Evolutionary conservation across 37 sponge, comb jelly and placozoan species (phyloP), one percentile per base, ranked within the genome.

Genomic region (Crambe crambe): DNA sequence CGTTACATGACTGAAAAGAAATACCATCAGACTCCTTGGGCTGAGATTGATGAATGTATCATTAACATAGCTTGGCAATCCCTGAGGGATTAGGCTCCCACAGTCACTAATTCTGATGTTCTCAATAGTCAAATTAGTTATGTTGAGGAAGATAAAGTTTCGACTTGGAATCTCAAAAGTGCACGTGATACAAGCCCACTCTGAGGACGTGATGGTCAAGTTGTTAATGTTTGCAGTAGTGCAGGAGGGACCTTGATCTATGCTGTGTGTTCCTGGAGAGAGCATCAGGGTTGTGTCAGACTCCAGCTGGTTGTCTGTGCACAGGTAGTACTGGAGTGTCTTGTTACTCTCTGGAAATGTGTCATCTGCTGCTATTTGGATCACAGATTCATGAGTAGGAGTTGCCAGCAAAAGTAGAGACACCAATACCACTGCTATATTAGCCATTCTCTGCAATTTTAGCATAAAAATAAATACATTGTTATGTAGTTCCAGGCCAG

Each of bases 101-200:
- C 81, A 81, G 41, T 57, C 59, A 1, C 5, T 27, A 5, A 81
- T 26, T 43, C 25, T 32, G 29, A 81, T 3, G 27, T 81, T 58
- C 36, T 70, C 61, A 18, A 81, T 30, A 4, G 25, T 35, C 34
- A 81, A 59, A 43, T 72, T 72, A 29, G 61, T 72, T n/a, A 81
- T 41, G 31, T 72, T 81, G 44, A 81, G 31, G 40, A 81, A 81
- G 18, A 58, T 27, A 22, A 81, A 70, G 62, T 43, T 60, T 38
- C 72, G 15, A 40, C 81, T 62, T 2, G 26, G 34, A 26, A 65
- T 21, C 1, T 44, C 31, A 2, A 20, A 42, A 20, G 54, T 37
- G 54, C 78, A 78, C 6, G 20, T 20, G 18, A 78, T 27, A 34
- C 23, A 35, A 54, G 54, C 39, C 21, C 1, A 6, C 59, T 25